Evolutionary conservation across 2,113 vertebrate genomes (phyloP).

Genomic region (Herpailurus yagouaroundi): DNA sequence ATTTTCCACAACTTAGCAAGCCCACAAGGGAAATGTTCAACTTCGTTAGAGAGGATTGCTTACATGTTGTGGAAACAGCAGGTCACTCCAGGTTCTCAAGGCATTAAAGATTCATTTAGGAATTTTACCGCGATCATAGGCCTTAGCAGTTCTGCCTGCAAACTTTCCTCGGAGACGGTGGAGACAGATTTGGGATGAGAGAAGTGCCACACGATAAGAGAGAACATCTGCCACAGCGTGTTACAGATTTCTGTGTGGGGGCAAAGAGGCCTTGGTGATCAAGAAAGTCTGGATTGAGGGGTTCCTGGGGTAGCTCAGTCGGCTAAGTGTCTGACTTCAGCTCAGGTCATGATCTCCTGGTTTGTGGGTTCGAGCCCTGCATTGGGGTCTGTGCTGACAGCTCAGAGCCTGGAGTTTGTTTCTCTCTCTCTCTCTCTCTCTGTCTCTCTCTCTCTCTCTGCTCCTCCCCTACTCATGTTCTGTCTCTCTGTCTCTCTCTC

Average conservation of each 20-base stretch:
- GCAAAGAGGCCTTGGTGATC: background rate
- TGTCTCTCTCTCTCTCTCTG: no score
- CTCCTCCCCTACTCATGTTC: no score
- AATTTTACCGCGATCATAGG: background rate
- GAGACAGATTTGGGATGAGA: background rate
- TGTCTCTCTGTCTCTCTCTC: no score
- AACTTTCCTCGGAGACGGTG: background rate
- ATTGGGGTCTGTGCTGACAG: no score
- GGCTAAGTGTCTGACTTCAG: no score
- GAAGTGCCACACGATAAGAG: background rate
- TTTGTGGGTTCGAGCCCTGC: no score
- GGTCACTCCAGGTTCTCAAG: constrained; percentile 5
- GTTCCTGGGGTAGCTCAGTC: no score
- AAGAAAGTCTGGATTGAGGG: background rate
- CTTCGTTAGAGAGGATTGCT: constrained; percentile 39
- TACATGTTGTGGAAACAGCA: background rate
- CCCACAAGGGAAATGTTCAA: constrained; percentile 50
- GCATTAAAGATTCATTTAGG: constrained; percentile 27
- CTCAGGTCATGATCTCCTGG: no score
- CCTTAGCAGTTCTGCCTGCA: background rate
- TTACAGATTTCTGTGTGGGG: background rate
- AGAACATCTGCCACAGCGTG: background rate
- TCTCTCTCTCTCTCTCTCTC: no score
- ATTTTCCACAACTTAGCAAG: constrained; percentile 65
- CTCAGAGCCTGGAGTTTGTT: no score